Percentiles rank a stretch among this genome's conserved stretches.
Conservation (phyloP, 2,797 vertebrate genomes). For the Pogoniulus pusillus region DNA sequence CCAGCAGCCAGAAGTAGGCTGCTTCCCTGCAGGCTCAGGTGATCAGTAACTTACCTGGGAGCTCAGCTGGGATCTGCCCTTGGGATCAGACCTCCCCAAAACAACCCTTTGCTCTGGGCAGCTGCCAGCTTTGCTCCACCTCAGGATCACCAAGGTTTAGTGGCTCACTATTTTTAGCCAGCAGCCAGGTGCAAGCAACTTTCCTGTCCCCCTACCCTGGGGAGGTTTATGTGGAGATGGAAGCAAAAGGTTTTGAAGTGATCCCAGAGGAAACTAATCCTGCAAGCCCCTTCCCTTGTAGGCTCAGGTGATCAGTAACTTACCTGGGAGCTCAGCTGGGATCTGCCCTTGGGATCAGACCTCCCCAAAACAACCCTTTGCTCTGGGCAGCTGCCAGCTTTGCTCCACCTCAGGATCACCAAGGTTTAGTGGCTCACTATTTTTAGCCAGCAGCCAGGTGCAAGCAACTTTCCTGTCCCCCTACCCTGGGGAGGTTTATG, state of each 20-base stretch:
- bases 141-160: conserved; percentile 44
- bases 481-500: conserved; percentile 39
- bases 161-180: no score
- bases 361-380: conserved; percentile 34
- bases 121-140: conserved; percentile 23
- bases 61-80: no score
- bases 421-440: conserved; percentile 52
- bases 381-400: conserved; percentile 24
- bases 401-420: conserved; percentile 25
- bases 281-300: background rate
- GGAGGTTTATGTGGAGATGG: conserved; percentile 45
- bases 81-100: conserved; percentile 26
- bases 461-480: conserved; percentile 54
- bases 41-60: no score
- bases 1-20: no score
- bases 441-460: conserved; percentile 63
- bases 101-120: conserved; percentile 24
- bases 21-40: no score
- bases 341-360: conserved; percentile 1
- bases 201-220: conserved; percentile 41
- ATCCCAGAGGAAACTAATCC: background rate
- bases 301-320: background rate
- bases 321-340: conserved; percentile 9
- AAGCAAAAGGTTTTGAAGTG: conserved; percentile 24
- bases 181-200: no score